phyloP scores from a whole-genome alignment of 1,140 invertebrate genomes.

The Drosophila repletoides region DNA sequence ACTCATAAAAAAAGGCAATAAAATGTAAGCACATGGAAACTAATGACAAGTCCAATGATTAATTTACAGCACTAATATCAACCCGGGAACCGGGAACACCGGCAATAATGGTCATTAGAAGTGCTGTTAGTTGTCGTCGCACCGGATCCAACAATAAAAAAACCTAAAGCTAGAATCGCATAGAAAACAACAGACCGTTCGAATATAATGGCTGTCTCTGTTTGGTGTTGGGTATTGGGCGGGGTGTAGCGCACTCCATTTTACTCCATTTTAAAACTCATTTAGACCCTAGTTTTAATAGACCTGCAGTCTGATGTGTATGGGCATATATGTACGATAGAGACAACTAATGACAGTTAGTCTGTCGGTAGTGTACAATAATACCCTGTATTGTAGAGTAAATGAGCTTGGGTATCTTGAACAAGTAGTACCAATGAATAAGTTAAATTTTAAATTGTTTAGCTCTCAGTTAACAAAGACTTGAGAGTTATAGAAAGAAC shows the following conservation, averaged over 20 bases:
- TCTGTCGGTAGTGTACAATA: too few species aligned
- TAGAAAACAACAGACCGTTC: conserved; percentile 3
- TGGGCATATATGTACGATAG: not conserved
- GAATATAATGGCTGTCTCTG: conserved; percentile 25
- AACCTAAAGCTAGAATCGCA: not conserved
- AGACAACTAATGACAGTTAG: conserved; percentile 62
- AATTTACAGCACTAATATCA: conserved; percentile 35
- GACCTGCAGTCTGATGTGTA: not conserved
- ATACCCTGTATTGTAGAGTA: not conserved
- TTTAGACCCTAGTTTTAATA: conserved; percentile 62
- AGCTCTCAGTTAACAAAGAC: too few species aligned
- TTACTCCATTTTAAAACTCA: conserved; percentile 75
- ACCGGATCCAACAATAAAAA: conserved; percentile 20
- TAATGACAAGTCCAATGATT: conserved; percentile 45
- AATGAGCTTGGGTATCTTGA: not conserved
- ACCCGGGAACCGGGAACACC: not conserved
- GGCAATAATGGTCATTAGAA: conserved; percentile 36
- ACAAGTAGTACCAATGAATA: too few species aligned
- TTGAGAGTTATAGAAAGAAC: too few species aligned
- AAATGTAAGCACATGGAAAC: conserved; percentile 29
- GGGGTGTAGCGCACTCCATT: conserved; percentile 42
- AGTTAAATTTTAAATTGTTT: too few species aligned
- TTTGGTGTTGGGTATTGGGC: too few species aligned
- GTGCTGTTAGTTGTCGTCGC: conserved; percentile 35
- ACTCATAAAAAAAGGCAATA: not conserved